Conservation (phyloP, 2,888 invertebrate genomes). For the Argyra leucocephala region DNA sequence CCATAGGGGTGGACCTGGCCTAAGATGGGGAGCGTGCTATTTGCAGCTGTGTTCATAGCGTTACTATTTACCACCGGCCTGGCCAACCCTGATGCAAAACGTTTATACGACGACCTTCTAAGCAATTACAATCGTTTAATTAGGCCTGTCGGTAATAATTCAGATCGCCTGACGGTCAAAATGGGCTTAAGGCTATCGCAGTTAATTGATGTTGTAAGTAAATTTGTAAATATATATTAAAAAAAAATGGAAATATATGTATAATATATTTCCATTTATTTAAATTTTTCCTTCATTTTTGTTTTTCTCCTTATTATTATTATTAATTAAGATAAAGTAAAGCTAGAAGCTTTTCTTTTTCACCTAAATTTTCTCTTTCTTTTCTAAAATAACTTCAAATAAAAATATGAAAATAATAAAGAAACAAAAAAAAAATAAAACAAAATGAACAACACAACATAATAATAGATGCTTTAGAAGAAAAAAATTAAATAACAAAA, state of each 20-base stretch:
- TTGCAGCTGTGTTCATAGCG: constrained; percentile 65
- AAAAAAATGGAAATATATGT: too few relatives aligned
- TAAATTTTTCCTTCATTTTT: too few relatives aligned
- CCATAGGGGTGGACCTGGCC: constrained; percentile 74
- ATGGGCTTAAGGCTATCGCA: constrained; percentile 85
- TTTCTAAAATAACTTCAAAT: background rate
- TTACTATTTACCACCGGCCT: constrained; percentile 63
- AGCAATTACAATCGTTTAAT: constrained; percentile 92
- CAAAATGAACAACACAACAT: background rate
- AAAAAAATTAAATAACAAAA: background rate
- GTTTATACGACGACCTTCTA: constrained; percentile 89
- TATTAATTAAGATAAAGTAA: too few relatives aligned
- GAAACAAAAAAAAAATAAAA: background rate
- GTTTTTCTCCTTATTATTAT: too few relatives aligned
- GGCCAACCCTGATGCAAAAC: constrained; percentile 87
- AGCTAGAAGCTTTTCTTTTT: background rate
- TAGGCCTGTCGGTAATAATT: constrained; percentile 88
- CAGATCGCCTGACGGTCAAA: constrained; percentile 87
- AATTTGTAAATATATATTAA: background rate
- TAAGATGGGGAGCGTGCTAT: constrained; percentile 71
- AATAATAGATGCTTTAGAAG: background rate
- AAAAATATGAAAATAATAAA: too few relatives aligned
- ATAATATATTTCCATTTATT: too few relatives aligned
- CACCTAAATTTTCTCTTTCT: background rate
- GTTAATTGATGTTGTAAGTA: constrained; percentile 86